Evolutionary conservation across 2,888 invertebrate species (phyloP).

Genomic region (Eudasyphora cyanicolor): DNA sequence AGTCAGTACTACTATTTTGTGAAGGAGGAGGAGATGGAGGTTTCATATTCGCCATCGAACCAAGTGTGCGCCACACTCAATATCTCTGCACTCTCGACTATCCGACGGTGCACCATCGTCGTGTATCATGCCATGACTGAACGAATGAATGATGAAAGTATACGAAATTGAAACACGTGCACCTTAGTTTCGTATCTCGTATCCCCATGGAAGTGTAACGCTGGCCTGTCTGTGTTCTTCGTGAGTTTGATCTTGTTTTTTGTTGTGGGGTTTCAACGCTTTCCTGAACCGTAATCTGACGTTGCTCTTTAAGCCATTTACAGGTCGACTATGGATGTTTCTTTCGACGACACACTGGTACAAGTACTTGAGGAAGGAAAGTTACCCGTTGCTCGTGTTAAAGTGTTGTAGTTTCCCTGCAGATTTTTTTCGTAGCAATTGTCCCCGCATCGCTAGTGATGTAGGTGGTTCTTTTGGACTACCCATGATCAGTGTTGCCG

Average conservation of each 20-base stretch:
- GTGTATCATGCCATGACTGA: background rate
- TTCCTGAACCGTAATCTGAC: constrained; percentile 30
- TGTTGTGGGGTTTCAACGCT: background rate
- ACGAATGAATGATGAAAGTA: constrained; percentile 61
- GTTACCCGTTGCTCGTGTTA: constrained; percentile 46
- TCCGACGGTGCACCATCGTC: constrained; percentile 14
- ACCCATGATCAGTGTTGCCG: too few species aligned
- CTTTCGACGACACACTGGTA: background rate
- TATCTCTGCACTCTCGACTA: background rate
- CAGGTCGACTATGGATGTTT: background rate
- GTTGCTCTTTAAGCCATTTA: constrained; percentile 36
- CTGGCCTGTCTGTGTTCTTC: background rate
- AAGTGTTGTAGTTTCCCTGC: constrained; percentile 17
- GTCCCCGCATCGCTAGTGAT: too few species aligned
- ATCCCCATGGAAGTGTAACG: constrained; percentile 2
- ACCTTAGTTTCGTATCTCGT: constrained; percentile 44
- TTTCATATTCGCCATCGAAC: constrained; percentile 30
- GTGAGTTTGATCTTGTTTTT: constrained; percentile 16
- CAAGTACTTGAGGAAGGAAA: constrained; percentile 31
- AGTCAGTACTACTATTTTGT: too few species aligned
- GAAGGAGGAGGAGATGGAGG: constrained; percentile 1
- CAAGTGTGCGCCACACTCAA: constrained; percentile 48
- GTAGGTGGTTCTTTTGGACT: too few species aligned
- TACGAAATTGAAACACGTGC: constrained; percentile 63
- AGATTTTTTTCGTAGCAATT: too few species aligned